Evolutionary conservation across 2,113 vertebrate species (phyloP).

Genomic region (Scatophagus argus): DNA sequence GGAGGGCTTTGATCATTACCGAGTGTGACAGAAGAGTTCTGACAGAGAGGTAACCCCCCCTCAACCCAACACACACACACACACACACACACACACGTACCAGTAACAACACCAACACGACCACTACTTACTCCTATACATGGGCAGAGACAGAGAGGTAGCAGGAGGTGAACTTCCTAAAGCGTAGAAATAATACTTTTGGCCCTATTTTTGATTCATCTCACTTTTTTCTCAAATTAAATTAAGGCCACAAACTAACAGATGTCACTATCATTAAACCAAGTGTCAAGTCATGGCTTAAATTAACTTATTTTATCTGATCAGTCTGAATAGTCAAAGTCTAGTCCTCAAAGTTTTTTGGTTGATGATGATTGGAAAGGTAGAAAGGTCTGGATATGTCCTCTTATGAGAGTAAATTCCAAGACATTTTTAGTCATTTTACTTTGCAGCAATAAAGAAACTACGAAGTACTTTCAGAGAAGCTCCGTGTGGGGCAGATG

Average conservation of each 20-base stretch:
- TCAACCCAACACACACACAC: conserved; percentile 40
- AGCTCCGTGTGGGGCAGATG: not conserved
- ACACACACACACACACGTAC: conserved; percentile 43
- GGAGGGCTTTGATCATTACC: conserved; percentile 85
- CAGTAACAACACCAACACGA: conserved; percentile 56
- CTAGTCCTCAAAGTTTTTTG: not conserved
- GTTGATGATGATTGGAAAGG: not conserved
- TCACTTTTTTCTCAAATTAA: not conserved
- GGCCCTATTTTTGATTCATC: not conserved
- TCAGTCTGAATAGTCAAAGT: not conserved
- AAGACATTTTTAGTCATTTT: not conserved
- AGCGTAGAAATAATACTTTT: not conserved
- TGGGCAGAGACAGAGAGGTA: conserved; percentile 5
- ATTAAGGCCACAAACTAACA: not conserved
- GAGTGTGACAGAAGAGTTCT: conserved; percentile 84
- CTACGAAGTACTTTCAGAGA: no score
- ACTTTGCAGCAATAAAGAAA: not conserved
- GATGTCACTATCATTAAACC: not conserved
- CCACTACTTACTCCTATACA: conserved; percentile 51
- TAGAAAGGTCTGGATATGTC: not conserved
- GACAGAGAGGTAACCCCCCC: conserved; percentile 79
- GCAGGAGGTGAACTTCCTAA: conserved; percentile 25
- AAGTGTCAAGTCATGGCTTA: not conserved
- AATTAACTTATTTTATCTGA: not conserved
- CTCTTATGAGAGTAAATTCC: not conserved